phyloP scores from a whole-genome alignment of 1,140 invertebrate species.

The Heliconius congener region DNA sequence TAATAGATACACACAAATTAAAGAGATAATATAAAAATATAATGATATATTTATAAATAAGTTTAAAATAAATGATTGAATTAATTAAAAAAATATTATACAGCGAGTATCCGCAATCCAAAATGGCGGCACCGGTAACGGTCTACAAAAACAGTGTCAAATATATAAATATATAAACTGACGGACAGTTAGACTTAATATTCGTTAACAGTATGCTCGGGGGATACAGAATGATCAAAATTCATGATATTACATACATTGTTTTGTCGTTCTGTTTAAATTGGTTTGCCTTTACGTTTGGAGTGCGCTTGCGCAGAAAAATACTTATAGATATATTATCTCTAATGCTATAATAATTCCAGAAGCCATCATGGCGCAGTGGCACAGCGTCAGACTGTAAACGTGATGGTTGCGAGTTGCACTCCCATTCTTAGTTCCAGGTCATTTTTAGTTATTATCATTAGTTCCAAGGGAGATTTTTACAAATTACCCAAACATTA shows the following conservation, averaged over 20 bases:
- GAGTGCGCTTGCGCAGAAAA: background rate
- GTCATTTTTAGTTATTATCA: too few relatives aligned
- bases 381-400: too few relatives aligned
- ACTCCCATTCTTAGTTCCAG: too few relatives aligned
- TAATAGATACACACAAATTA: too few relatives aligned
- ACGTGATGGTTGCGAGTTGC: too few relatives aligned
- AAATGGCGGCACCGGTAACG: background rate
- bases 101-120: background rate
- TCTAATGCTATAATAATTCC: too few relatives aligned
- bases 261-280: background rate
- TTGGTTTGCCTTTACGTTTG: background rate
- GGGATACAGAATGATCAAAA: background rate
- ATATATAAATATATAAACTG: slow-evolving; percentile 15
- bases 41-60: background rate
- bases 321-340: background rate
- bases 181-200: slow-evolving; percentile 7
- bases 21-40: too few relatives aligned
- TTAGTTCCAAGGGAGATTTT: too few relatives aligned
- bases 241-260: background rate
- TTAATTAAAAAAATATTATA: background rate
- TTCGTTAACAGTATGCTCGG: slow-evolving; percentile 4
- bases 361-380: too few relatives aligned
- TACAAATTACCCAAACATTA: too few relatives aligned
- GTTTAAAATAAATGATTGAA: background rate
- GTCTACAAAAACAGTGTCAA: background rate